Evolutionary conservation across 2,797 vertebrate species (phyloP).

Genomic region (Thripadectes ignobilis): DNA sequence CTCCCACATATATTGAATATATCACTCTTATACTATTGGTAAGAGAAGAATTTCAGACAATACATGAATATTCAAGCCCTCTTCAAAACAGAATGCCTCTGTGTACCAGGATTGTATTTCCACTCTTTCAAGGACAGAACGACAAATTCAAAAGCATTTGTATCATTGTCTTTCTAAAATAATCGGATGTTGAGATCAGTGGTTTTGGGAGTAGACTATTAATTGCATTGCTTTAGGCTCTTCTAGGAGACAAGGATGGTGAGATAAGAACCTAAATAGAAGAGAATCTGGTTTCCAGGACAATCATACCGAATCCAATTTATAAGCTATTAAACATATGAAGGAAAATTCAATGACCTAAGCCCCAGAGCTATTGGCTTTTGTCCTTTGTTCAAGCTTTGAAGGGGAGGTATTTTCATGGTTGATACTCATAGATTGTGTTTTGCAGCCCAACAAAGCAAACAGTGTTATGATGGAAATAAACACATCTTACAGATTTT

Average conservation of each 20-base stretch:
- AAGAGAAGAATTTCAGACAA: neutral
- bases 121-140: neutral
- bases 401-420: neutral
- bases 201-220: neutral
- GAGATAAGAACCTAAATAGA: slow-evolving; percentile 26
- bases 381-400: neutral
- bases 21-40: neutral
- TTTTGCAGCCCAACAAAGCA: neutral
- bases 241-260: neutral
- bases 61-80: neutral
- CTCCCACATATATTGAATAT: neutral
- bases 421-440: neutral
- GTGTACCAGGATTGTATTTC: neutral
- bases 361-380: neutral
- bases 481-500: neutral
- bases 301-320: slow-evolving; percentile 5
- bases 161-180: neutral
- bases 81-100: neutral
- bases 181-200: neutral
- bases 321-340: neutral
- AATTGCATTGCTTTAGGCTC: slow-evolving; percentile 29
- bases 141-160: slow-evolving; percentile 10
- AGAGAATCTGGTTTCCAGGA: neutral
- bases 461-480: neutral
- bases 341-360: neutral